These are phyloP conservation scores for Ochropleura plecta DNA, from an alignment of 2,888 invertebrate genomes.

Conservation along the genomic window DNA sequence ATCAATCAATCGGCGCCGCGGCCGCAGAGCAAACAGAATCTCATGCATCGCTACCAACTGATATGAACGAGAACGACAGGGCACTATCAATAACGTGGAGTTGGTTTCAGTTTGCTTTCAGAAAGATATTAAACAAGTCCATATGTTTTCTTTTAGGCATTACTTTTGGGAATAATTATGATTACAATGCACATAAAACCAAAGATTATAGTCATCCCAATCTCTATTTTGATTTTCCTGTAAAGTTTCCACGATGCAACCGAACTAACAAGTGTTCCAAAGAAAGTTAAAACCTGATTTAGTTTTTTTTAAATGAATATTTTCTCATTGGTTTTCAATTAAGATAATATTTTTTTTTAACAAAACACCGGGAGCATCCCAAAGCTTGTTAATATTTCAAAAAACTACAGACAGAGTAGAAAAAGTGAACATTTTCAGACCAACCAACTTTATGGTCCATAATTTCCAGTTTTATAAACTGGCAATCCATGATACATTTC, in stretches of 20 bases:
- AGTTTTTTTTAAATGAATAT: neutral
- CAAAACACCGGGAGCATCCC: neutral
- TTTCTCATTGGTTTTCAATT: neutral
- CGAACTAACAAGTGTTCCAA: neutral
- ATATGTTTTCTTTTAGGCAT: neutral
- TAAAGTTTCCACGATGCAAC: neutral
- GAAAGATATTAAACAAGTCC: neutral
- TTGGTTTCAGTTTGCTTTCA: neutral
- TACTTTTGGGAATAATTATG: neutral
- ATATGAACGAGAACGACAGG: conserved; percentile 12
- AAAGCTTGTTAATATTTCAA: neutral
- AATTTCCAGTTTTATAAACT: neutral
- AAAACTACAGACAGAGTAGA: neutral
- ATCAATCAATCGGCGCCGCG: conserved; percentile 50
- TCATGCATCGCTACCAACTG: conserved; percentile 42
- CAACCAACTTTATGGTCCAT: neutral
- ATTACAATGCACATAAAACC: neutral
- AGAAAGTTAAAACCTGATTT: neutral
- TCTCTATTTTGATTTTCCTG: neutral
- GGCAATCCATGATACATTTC: no score
- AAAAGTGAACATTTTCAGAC: no score
- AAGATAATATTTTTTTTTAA: neutral
- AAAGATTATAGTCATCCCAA: neutral
- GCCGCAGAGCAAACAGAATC: conserved; percentile 54
- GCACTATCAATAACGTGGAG: neutral